Evolutionary conservation across 2,113 vertebrate species (phyloP).

Genomic region (Hyla sarda): DNA sequence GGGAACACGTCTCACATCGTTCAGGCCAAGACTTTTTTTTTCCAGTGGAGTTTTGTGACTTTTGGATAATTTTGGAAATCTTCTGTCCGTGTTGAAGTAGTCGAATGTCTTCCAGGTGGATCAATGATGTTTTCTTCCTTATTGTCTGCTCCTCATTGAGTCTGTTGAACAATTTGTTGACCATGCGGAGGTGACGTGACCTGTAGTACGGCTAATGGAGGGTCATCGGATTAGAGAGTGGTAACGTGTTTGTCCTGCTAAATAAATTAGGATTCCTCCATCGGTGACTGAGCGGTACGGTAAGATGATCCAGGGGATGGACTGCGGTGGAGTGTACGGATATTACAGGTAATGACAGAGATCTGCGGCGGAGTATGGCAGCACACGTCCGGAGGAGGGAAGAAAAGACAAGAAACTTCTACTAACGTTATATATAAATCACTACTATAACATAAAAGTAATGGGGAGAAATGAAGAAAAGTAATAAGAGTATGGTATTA

Average conservation of each 20-base stretch:
- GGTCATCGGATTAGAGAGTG: not conserved
- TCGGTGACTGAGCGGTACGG: not conserved
- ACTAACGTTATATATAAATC: too few relatives aligned
- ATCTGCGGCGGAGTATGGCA: not conserved
- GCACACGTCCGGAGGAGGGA: too few relatives aligned
- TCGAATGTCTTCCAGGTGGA: not conserved
- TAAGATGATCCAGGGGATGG: not conserved
- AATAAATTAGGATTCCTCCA: not conserved
- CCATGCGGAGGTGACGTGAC: not conserved
- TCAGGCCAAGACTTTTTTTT: not conserved
- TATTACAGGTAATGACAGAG: not conserved
- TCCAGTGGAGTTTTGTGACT: not conserved
- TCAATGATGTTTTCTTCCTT: not conserved
- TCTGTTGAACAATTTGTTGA: not conserved
- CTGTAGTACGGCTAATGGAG: not conserved
- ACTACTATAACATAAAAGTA: too few relatives aligned
- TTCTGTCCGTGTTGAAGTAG: not conserved
- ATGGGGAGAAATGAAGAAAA: too few relatives aligned
- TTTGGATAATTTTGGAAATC: not conserved
- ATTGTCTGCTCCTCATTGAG: not conserved
- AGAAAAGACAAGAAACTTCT: not conserved
- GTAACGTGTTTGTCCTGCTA: not conserved
- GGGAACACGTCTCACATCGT: not conserved
- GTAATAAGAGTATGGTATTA: too few relatives aligned
- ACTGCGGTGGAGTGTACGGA: not conserved